Evolutionary conservation across 2,888 invertebrate species (phyloP).

Genomic region (Thalpophila matura): DNA sequence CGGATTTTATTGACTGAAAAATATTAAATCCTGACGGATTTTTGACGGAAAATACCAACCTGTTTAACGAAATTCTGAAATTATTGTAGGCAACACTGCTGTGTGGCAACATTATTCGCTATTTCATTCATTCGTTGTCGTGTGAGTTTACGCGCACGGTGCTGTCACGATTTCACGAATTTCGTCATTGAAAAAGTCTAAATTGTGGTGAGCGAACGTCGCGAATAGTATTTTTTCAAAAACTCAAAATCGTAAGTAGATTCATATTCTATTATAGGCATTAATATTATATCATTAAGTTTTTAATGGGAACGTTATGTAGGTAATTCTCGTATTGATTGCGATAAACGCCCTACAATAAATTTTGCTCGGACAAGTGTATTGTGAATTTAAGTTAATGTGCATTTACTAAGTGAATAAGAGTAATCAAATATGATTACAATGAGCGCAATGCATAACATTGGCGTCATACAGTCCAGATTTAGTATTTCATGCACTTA

Average conservation of each 20-base stretch:
- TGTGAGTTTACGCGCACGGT: conserved; percentile 54
- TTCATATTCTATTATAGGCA: neutral
- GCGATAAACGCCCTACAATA: conserved; percentile 17
- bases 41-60: no score
- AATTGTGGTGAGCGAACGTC: conserved; percentile 62
- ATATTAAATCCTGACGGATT: no score
- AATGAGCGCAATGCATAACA: neutral
- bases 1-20: no score
- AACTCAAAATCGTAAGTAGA: conserved; percentile 66
- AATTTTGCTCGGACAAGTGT: conserved; percentile 39
- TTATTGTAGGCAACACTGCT: no score
- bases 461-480: conserved; percentile 18
- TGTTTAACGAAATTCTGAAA: no score
- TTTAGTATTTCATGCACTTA: conserved; percentile 74
- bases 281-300: neutral
- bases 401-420: neutral
- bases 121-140: conserved; percentile 60
- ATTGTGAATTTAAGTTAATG: conserved; percentile 1
- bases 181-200: conserved; percentile 58
- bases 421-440: neutral
- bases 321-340: conserved; percentile 42
- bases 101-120: conserved; percentile 50
- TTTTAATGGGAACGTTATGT: neutral
- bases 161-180: conserved; percentile 34
- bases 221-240: conserved; percentile 38